Conservation (phyloP, 2,113 vertebrate species). For the Jacana jacana region DNA sequence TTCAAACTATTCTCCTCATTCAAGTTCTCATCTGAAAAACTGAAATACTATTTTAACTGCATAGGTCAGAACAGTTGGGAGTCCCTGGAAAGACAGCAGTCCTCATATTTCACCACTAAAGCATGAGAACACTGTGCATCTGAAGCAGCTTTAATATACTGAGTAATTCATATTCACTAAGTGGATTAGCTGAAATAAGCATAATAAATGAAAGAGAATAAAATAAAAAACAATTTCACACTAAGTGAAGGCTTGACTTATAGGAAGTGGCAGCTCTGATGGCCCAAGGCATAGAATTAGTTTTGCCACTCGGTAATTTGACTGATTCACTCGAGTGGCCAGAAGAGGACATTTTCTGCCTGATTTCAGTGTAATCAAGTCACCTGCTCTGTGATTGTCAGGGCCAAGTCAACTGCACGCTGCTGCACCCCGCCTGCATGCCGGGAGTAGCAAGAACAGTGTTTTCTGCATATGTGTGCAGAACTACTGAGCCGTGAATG, state of each 20-base stretch:
- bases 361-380: constrained; percentile 82
- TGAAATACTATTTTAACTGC: neutral
- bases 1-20: neutral
- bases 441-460: neutral
- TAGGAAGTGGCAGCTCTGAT: constrained; percentile 82
- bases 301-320: constrained; percentile 85
- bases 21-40: neutral
- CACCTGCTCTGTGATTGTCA: constrained; percentile 72
- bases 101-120: constrained; percentile 1
- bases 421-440: neutral
- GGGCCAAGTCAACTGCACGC: constrained; percentile 55
- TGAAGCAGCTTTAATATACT: constrained; percentile 57
- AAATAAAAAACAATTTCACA: constrained; percentile 81
- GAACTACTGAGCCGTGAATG: neutral
- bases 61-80: neutral
- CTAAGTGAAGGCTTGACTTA: constrained; percentile 83
- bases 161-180: constrained; percentile 59
- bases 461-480: neutral
- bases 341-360: constrained; percentile 84
- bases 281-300: constrained; percentile 78
- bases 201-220: constrained; percentile 85
- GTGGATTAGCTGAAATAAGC: constrained; percentile 79
- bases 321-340: constrained; percentile 83
- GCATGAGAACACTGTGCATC: neutral
- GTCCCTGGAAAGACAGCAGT: neutral